A percentile compares a stretch with the other conserved stretches of the same genome.
Conservation (phyloP, 2,888 invertebrate genomes). For the Tachystola acroxantha region DNA sequence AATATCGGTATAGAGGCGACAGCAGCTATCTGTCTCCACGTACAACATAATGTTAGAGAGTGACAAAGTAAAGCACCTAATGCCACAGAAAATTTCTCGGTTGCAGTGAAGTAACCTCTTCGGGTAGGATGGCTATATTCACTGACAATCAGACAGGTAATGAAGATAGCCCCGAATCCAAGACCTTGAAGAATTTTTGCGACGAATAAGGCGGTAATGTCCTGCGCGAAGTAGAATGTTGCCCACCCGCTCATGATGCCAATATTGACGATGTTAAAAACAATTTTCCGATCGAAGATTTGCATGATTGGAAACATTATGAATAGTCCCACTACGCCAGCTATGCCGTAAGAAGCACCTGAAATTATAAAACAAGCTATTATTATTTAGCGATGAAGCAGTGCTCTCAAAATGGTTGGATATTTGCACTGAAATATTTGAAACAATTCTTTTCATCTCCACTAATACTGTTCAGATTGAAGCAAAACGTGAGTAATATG, state of each 20-base stretch:
- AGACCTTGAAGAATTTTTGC: background rate
- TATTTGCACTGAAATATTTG: no score
- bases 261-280: background rate
- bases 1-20: conserved; percentile 17
- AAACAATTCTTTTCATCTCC: no score
- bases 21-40: conserved; percentile 34
- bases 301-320: background rate
- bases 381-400: background rate
- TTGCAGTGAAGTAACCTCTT: conserved; percentile 33
- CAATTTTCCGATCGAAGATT: background rate
- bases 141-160: background rate
- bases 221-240: background rate
- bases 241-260: background rate
- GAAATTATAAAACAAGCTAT: conserved; percentile 13
- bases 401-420: background rate
- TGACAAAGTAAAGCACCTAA: conserved; percentile 33
- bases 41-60: conserved; percentile 22
- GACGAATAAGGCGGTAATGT: background rate
- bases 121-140: conserved; percentile 34
- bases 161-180: background rate
- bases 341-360: conserved; percentile 25
- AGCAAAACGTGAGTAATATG: no score
- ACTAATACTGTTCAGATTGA: no score
- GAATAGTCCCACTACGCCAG: background rate
- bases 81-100: conserved; percentile 24